Conservation (phyloP, 2,113 vertebrate genomes). For the Apus apus region DNA sequence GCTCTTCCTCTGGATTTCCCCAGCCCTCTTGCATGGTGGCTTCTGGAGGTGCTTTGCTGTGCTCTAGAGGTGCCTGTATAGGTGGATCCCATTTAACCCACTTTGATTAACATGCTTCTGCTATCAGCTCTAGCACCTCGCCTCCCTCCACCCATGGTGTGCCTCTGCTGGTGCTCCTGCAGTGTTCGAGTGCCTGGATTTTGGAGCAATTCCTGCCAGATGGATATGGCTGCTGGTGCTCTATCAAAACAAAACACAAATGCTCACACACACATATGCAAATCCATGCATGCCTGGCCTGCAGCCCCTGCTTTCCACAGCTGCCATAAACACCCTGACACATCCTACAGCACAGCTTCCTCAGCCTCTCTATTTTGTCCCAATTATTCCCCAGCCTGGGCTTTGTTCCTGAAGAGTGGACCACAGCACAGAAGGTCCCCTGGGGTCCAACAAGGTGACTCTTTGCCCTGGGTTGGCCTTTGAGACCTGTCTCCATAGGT, state of each 20-base stretch:
- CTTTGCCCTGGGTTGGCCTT: neutral
- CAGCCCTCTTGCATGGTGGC: rapidly evolving
- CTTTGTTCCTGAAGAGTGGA: neutral
- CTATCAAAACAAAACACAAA: neutral
- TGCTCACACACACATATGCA: neutral
- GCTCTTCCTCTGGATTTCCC: neutral
- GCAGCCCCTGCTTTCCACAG: neutral
- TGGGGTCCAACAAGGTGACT: neutral
- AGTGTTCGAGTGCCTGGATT: neutral
- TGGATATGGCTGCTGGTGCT: neutral
- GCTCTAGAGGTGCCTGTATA: neutral
- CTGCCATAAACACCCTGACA: neutral
- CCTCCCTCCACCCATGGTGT: rapidly evolving
- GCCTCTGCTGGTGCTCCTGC: neutral
- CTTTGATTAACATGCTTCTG: neutral
- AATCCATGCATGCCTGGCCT: neutral
- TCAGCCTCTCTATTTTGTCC: neutral
- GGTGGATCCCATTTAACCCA: neutral
- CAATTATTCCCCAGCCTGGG: neutral
- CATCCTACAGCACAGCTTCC: neutral
- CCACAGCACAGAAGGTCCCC: neutral
- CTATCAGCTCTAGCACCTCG: neutral
- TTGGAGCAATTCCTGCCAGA: neutral
- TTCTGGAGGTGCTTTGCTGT: neutral
- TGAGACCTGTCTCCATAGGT: neutral